Conservation (phyloP, 1,140 invertebrate species). For the Dendrolimus punctatus region DNA sequence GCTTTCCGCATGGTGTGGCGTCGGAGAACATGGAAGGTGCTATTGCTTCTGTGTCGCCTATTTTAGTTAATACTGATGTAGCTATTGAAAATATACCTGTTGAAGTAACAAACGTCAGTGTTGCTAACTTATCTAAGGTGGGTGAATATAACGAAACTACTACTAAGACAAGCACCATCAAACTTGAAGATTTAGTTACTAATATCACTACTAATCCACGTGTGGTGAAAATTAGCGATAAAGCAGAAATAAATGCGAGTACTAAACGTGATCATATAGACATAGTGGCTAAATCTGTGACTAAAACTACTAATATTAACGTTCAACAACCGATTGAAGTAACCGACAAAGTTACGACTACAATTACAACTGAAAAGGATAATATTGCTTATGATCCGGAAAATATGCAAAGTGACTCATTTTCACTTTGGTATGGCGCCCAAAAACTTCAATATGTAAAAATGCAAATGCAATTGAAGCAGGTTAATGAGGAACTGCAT, state of each 20-base stretch:
- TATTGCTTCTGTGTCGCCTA: slow-evolving; percentile 45
- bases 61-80: slow-evolving; percentile 27
- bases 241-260: too few species aligned
- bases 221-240: too few species aligned
- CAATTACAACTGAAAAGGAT: slow-evolving; percentile 19
- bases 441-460: slow-evolving; percentile 59
- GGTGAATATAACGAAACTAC: too few species aligned
- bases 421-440: slow-evolving; percentile 52
- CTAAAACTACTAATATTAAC: slow-evolving; percentile 11
- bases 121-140: too few species aligned
- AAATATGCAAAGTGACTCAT: slow-evolving; percentile 65
- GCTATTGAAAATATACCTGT: not conserved
- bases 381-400: slow-evolving; percentile 52
- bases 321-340: slow-evolving; percentile 20
- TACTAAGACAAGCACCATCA: too few species aligned
- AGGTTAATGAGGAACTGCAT: slow-evolving; percentile 49
- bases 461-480: slow-evolving; percentile 41
- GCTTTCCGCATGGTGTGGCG: slow-evolving; percentile 66
- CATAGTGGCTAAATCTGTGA: not conserved
- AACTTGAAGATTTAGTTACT: too few species aligned
- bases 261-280: not conserved
- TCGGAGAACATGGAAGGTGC: slow-evolving; percentile 25
- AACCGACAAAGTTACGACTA: slow-evolving; percentile 6
- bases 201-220: too few species aligned
- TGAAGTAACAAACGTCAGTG: not conserved